phyloP scores from a whole-genome alignment of 2,113 vertebrate species.

The Haliaeetus leucogaster region DNA sequence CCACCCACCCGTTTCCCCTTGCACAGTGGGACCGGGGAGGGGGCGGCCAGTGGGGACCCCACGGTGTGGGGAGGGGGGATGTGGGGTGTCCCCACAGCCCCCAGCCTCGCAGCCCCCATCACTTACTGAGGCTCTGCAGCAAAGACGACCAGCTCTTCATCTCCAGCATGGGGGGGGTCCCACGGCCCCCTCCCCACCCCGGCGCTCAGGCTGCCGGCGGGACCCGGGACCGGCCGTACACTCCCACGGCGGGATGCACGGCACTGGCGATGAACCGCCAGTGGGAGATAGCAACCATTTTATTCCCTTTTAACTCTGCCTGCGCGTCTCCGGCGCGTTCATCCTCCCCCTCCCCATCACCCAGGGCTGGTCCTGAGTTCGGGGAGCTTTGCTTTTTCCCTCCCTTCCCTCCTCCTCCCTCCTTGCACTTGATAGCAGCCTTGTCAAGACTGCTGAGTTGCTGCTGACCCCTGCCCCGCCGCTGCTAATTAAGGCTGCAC shows the following conservation, averaged over 20 bases:
- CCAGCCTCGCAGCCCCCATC: not conserved
- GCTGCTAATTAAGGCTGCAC: constrained; percentile 93
- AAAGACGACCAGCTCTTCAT: constrained; percentile 70
- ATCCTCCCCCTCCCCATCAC: not conserved
- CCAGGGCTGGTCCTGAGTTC: constrained; percentile 65
- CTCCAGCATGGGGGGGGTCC: constrained; percentile 18
- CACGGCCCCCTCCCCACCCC: not conserved
- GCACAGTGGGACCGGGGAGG: fast-evolving
- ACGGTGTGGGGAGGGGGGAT: not conserved
- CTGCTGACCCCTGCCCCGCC: constrained; percentile 85
- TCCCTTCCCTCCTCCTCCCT: constrained; percentile 36
- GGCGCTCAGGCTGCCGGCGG: not conserved
- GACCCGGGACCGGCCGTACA: fast-evolving
- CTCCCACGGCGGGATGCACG: not conserved
- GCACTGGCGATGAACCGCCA: not conserved
- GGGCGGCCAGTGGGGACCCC: fast-evolving
- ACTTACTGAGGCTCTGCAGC: constrained; percentile 74
- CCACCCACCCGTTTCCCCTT: not conserved
- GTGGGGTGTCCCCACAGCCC: not conserved
- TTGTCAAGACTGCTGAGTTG: constrained; percentile 82
- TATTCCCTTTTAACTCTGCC: constrained; percentile 46
- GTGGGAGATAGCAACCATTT: constrained; percentile 44
- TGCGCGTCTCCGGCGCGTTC: not conserved
- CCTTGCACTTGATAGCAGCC: constrained; percentile 80
- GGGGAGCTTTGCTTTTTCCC: constrained; percentile 36